These are phyloP conservation scores for Mesitornis unicolor DNA, from an alignment of 2,113 vertebrate species.

Conservation along the genomic window DNA sequence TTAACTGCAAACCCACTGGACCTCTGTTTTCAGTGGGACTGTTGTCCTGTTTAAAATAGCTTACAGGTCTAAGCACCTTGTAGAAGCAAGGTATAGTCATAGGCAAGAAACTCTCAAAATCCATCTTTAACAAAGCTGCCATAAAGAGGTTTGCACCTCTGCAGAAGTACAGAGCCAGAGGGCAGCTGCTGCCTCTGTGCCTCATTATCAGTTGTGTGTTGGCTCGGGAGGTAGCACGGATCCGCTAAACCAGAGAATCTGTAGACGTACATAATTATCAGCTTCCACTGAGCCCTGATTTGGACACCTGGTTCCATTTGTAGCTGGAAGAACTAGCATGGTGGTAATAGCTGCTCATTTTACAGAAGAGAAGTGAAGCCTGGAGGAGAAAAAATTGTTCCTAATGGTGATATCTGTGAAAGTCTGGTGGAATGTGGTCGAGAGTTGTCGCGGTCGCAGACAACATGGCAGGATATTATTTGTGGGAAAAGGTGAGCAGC, in stretches of 20 bases:
- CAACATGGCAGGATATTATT: background rate
- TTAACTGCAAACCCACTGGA: background rate
- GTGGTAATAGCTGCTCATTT: background rate
- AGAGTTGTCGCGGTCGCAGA: background rate
- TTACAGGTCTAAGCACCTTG: background rate
- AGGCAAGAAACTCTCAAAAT: background rate
- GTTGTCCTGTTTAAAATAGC: background rate
- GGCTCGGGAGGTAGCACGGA: background rate
- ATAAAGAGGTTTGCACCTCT: background rate
- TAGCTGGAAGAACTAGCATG: background rate
- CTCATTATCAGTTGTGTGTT: background rate
- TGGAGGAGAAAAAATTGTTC: background rate
- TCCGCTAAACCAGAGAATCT: background rate
- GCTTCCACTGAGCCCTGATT: background rate
- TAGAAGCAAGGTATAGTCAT: background rate
- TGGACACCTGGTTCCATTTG: background rate
- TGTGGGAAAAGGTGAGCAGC: background rate
- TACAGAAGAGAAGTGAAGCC: background rate
- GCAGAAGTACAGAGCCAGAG: background rate
- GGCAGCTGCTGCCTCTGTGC: conserved; percentile 12
- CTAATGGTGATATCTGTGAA: background rate
- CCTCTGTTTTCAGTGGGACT: background rate
- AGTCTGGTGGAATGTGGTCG: background rate
- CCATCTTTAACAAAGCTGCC: background rate
- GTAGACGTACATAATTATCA: background rate